Conservation (phyloP, 2,888 invertebrate species). For the Kryphioiulus occultus region DNA sequence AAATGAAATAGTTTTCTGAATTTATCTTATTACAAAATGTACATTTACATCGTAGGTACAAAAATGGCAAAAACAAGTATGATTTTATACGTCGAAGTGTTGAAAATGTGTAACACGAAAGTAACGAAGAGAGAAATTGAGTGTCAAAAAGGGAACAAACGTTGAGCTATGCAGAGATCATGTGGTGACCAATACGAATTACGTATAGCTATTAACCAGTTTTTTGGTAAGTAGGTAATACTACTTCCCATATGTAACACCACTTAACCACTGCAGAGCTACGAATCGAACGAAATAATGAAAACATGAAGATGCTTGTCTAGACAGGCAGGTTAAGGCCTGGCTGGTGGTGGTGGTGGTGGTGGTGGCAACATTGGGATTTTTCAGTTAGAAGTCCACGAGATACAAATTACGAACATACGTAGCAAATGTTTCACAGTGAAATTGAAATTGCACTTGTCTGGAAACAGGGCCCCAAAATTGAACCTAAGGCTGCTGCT, state of each 20-base stretch:
- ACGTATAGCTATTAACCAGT: too few relatives aligned
- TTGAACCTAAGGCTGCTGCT: background rate
- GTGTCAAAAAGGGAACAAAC: background rate
- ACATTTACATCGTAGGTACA: slow-evolving; percentile 3
- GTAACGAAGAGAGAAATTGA: background rate
- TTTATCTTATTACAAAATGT: slow-evolving; percentile 29
- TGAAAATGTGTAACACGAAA: slow-evolving; percentile 1
- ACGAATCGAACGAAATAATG: background rate
- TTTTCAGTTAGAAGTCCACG: background rate
- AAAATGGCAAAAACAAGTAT: background rate
- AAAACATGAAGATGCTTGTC: background rate
- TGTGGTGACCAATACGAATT: too few relatives aligned
- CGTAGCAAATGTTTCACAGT: background rate
- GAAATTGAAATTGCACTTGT: slow-evolving; percentile 8
- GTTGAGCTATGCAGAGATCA: background rate
- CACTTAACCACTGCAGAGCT: background rate
- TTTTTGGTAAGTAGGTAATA: too few relatives aligned
- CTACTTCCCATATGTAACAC: background rate
- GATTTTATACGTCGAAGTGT: background rate
- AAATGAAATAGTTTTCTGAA: background rate
- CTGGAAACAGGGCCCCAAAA: slow-evolving; percentile 29
- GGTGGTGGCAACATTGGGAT: background rate
- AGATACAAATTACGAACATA: background rate
- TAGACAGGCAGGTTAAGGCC: background rate
- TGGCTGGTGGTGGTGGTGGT: too few relatives aligned